Conservation (phyloP, 1,140 invertebrate genomes). For the Conopomorpha cramerella region DNA sequence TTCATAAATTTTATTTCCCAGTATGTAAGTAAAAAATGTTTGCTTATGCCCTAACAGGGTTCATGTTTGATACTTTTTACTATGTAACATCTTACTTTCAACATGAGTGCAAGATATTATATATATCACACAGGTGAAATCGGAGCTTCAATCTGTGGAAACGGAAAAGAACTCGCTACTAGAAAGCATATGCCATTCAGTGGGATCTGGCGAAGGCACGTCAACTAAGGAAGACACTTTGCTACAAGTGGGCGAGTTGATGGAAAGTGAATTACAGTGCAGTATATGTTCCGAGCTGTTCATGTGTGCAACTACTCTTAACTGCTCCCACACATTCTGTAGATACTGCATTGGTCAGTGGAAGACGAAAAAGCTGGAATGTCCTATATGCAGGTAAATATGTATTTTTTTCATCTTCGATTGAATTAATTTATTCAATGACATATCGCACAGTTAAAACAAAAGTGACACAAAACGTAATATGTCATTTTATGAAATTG, state of each 20-base stretch:
- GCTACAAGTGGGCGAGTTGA: slow-evolving; percentile 64
- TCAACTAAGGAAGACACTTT: slow-evolving; percentile 57
- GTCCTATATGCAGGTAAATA: slow-evolving; percentile 72
- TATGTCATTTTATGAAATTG: too few species aligned
- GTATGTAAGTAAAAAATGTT: too few species aligned
- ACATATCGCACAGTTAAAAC: too few species aligned
- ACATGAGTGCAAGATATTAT: too few species aligned
- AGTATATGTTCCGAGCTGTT: slow-evolving; percentile 80
- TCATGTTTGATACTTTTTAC: too few species aligned
- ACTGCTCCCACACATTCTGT: slow-evolving; percentile 82
- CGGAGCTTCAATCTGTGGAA: slow-evolving; percentile 39
- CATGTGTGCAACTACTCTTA: slow-evolving; percentile 70
- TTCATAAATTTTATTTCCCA: too few species aligned
- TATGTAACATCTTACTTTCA: too few species aligned
- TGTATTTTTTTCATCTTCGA: too few species aligned
- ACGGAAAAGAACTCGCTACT: slow-evolving; percentile 40
- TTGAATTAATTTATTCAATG: too few species aligned
- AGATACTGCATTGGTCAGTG: slow-evolving; percentile 73
- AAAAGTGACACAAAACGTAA: too few species aligned
- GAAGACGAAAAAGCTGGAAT: slow-evolving; percentile 73
- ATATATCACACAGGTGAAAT: slow-evolving; percentile 20
- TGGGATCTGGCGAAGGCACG: slow-evolving; percentile 11
- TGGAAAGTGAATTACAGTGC: slow-evolving; percentile 79
- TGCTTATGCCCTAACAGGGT: too few species aligned
- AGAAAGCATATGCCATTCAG: slow-evolving; percentile 17